Evolutionary conservation across 2,113 vertebrate genomes (phyloP), one percentile per base, ranked within the genome.

Genomic region (Nannospalax galili): DNA sequence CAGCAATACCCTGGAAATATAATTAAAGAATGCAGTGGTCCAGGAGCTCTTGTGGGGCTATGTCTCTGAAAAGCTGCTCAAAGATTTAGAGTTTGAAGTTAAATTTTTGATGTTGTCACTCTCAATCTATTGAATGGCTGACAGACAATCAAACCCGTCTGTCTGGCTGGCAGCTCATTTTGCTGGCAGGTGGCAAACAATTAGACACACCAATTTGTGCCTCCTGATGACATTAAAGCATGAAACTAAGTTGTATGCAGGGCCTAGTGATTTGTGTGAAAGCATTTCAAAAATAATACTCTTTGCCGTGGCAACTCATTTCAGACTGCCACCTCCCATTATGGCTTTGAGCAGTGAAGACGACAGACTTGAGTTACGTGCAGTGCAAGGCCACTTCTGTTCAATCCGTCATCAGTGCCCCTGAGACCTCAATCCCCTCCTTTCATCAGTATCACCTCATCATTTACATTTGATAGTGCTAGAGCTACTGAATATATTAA

Each of bases 241-340:
- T 98, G 98, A 99, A 99, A 99, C 99, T 99, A 99, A 99, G 99
- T 99, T 99, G 99, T 99, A 99, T 99, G 99, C 98, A 97, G 98
- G 98, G 98, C 98, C 98, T 98, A 99, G 99, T 98, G 98, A 99
- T 99, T 99, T 99, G 99, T 99, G 99, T 99, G 99, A 99, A 99
- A 99, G 99, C 99, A 99, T 99, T 99, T 99, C 99, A 99, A 99
- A 99, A 99, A 99, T 99, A 99, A 99, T 99, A 99, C 99, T 99
- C 99, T 99, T 98, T 98, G 98, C 99, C 97, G 98, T 98, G 98
- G 99, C 98, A 99, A 99, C 99, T 99, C 99, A 99, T 99, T 99
- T 99, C 99, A 99, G 98, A 99, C 99, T 99, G 99, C 99, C 99
- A 99, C 98, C 98, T 99, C 98, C 98, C 98, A 99, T 99, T 99